Conservation (phyloP, 2,113 vertebrate genomes). For the Reinhardtius hippoglossoides region DNA sequence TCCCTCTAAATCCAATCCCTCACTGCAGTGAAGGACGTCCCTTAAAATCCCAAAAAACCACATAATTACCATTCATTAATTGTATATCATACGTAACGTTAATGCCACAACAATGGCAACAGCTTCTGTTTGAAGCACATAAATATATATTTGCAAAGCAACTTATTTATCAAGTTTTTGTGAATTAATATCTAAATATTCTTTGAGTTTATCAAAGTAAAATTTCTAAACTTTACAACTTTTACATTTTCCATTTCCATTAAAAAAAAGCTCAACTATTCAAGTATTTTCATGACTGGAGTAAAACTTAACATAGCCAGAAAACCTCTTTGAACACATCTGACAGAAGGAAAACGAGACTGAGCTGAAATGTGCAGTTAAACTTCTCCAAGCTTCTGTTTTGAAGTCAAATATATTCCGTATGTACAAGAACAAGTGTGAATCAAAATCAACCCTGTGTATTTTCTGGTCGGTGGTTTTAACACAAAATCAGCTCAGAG, state of each 20-base stretch:
- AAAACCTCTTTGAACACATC: background rate
- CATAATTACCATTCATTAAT: background rate
- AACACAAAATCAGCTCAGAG: conserved; percentile 5
- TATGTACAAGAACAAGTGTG: background rate
- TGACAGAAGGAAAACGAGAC: background rate
- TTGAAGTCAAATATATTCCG: background rate
- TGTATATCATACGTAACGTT: background rate
- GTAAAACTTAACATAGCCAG: background rate
- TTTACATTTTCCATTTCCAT: background rate
- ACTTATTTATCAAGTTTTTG: background rate
- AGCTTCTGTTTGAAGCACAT: conserved; percentile 2
- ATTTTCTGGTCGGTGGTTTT: background rate
- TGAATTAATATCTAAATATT: background rate
- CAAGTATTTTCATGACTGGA: background rate
- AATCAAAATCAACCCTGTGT: background rate
- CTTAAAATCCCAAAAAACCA: conserved; percentile 10
- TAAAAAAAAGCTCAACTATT: background rate
- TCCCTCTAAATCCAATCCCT: conserved; percentile 29
- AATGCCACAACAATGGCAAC: background rate
- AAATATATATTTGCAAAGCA: background rate
- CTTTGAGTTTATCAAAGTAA: background rate
- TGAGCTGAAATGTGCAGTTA: background rate
- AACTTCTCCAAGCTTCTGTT: background rate
- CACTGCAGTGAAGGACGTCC: background rate
- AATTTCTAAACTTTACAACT: background rate